Percentiles rank a stretch among this genome's conserved stretches.
Conservation (phyloP, 2,888 invertebrate species). For the Scaptodrosophila latifasciaeformis region DNA sequence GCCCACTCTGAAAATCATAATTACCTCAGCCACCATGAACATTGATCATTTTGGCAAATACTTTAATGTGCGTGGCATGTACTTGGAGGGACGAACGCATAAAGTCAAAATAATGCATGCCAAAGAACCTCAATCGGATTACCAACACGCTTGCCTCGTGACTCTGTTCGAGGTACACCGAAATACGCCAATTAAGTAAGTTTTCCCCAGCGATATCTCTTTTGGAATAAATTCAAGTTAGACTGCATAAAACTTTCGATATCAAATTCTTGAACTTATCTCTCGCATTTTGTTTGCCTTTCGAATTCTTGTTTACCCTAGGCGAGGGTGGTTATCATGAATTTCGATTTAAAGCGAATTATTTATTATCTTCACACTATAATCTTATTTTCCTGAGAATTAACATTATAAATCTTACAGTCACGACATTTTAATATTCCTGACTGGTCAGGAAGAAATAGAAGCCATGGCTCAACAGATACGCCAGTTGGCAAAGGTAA, state of each 20-base stretch:
- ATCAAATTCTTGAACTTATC: no score
- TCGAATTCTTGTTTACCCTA: no score
- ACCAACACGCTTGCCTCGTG: conserved; percentile 87
- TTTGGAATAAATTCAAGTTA: no score
- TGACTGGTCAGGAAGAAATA: conserved; percentile 98
- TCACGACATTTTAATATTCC: conserved; percentile 92
- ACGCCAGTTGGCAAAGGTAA: conserved; percentile 81
- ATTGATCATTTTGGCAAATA: conserved; percentile 93
- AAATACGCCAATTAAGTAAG: conserved; percentile 86
- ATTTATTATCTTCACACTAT: not conserved
- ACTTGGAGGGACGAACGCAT: conserved; percentile 91
- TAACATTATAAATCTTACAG: conserved; percentile 80
- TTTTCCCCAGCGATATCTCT: no score
- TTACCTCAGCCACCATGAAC: conserved; percentile 98
- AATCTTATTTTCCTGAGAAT: not conserved
- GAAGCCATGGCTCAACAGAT: conserved; percentile 88
- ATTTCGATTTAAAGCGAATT: no score
- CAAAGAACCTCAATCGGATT: conserved; percentile 85
- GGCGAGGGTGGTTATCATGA: no score
- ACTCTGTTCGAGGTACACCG: conserved; percentile 93
- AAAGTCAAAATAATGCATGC: conserved; percentile 86
- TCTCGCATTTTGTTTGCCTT: no score
- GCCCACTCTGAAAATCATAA: conserved; percentile 83
- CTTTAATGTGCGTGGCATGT: conserved; percentile 91
- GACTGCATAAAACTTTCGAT: no score